A percentile compares a stretch with the other conserved stretches of the same genome.
Evolutionary conservation across 2,888 invertebrate genomes (phyloP).

Genomic region (Epirrhoe tristata): DNA sequence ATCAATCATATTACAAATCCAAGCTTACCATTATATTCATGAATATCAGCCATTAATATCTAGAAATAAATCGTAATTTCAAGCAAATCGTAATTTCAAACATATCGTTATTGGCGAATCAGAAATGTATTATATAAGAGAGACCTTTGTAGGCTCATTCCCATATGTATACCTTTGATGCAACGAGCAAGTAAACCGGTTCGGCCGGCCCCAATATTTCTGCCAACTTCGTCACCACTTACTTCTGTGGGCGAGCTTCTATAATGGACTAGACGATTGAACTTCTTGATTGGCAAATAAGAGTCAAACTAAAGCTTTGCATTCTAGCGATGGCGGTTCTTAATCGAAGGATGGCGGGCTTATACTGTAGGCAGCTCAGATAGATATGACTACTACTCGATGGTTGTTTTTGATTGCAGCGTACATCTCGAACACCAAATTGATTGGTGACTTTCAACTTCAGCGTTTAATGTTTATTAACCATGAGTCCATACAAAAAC

Average conservation of each 20-base stretch:
- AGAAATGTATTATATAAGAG: conserved; percentile 58
- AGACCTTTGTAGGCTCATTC: conserved; percentile 54
- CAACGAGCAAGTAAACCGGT: conserved; percentile 72
- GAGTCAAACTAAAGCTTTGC: conserved; percentile 11
- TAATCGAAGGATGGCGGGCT: too few species aligned
- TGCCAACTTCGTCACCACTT: conserved; percentile 57
- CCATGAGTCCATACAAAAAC: too few species aligned
- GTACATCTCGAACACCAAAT: too few species aligned
- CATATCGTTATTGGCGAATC: conserved; percentile 9
- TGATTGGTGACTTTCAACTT: too few species aligned
- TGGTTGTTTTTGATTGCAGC: too few species aligned
- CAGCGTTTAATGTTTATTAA: too few species aligned
- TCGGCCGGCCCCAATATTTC: conserved; percentile 68
- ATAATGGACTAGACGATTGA: conserved; percentile 32
- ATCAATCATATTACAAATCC: background rate
- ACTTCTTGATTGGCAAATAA: conserved; percentile 28
- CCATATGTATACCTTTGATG: conserved; percentile 71
- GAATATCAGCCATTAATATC: background rate
- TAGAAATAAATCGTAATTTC: background rate
- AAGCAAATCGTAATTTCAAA: background rate
- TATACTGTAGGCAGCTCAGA: too few species aligned
- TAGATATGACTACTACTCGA: too few species aligned
- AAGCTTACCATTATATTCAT: background rate
- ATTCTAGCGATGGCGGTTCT: background rate
- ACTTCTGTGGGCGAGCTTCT: conserved; percentile 54